These are phyloP conservation scores for Phocoena sinus DNA, from an alignment of 2,113 vertebrate species.

Conservation along the genomic window DNA sequence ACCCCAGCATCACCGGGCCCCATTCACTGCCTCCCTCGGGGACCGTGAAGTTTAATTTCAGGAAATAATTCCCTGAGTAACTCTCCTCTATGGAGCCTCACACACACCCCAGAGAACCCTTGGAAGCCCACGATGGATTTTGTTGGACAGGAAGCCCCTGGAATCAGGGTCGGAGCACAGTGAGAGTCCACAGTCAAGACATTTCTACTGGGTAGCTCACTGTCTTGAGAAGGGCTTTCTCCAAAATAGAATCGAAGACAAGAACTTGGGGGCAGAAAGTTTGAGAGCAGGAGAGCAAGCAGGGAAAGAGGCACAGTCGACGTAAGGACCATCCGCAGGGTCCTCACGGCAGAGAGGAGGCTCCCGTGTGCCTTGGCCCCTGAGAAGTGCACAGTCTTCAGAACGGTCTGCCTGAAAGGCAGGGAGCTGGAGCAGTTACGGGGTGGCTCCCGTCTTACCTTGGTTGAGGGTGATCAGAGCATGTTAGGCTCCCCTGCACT, in stretches of 20 bases:
- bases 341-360: not conserved
- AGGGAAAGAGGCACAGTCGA: not conserved
- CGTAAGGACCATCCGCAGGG: accelerated
- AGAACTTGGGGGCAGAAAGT: not conserved
- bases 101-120: not conserved
- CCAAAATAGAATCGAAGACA: not conserved
- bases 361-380: not conserved
- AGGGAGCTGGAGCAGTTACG: too few relatives aligned
- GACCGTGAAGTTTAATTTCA: conserved; percentile 47
- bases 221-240: not conserved
- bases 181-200: not conserved
- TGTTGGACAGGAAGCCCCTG: not conserved
- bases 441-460: not conserved
- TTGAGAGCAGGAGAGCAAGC: not conserved
- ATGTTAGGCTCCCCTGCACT: not conserved
- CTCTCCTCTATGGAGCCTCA: not conserved
- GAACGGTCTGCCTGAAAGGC: not conserved
- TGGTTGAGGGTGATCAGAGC: not conserved
- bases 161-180: not conserved
- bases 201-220: not conserved
- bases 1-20: not conserved
- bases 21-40: not conserved
- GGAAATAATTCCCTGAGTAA: conserved; percentile 57
- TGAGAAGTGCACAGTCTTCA: not conserved
- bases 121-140: not conserved